phyloP scores from a whole-genome alignment of 2,797 vertebrate species.

The Takifugu rubripes region DNA sequence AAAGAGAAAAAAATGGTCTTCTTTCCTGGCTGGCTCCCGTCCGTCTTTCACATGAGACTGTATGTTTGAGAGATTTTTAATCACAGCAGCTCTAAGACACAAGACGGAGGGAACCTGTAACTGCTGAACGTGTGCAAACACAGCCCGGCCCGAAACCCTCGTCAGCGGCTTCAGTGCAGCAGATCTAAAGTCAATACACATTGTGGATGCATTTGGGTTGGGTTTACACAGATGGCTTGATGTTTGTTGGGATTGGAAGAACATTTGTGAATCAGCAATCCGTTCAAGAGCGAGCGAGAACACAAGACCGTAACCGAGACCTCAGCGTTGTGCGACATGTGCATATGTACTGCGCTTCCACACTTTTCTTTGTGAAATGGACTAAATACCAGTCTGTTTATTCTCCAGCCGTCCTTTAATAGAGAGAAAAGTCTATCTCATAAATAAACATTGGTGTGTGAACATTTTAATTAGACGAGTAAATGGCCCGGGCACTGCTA shows the following conservation, averaged over 20 bases:
- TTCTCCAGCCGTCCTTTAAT: constrained; percentile 40
- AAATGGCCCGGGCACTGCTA: constrained; percentile 35
- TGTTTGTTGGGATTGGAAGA: constrained; percentile 22
- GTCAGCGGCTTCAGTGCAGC: constrained; percentile 17
- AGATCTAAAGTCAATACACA: constrained; percentile 35
- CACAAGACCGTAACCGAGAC: too few relatives aligned
- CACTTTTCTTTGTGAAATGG: constrained; percentile 1
- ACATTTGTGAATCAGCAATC: constrained; percentile 7
- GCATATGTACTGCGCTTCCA: background rate
- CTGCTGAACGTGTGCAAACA: background rate
- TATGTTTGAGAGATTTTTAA: background rate
- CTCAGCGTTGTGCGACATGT: background rate
- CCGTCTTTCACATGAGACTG: constrained; percentile 5
- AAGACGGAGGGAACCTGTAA: background rate
- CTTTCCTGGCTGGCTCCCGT: constrained; percentile 9
- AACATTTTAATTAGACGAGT: constrained; percentile 58
- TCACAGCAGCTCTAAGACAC: constrained; percentile 5
- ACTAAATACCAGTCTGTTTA: constrained; percentile 21
- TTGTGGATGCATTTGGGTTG: constrained; percentile 25
- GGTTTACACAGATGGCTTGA: constrained; percentile 27
- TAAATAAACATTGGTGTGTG: constrained; percentile 60
- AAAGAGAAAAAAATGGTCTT: constrained; percentile 4
- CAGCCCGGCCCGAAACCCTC: too few relatives aligned
- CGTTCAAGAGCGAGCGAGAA: too few relatives aligned
- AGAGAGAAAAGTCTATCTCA: constrained; percentile 50